Evolutionary conservation across 2,113 vertebrate genomes (phyloP).

Genomic region (Sander lucioperca): DNA sequence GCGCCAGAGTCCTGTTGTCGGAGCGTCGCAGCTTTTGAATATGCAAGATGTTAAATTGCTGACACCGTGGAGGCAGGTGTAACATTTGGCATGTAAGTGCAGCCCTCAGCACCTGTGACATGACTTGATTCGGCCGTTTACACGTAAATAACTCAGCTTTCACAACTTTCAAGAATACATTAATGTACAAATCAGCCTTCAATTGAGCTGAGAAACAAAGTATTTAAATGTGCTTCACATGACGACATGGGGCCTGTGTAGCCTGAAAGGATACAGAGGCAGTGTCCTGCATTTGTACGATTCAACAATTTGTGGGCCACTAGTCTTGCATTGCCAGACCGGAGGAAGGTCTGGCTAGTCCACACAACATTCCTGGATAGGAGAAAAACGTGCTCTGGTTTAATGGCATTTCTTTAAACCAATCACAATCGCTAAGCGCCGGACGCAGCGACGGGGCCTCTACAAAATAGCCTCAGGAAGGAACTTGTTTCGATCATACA

Average conservation of each 20-base stretch:
- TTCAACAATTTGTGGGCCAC: conserved; percentile 6
- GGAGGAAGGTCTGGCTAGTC: no score
- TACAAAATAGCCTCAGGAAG: no score
- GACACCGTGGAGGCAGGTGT: conserved; percentile 26
- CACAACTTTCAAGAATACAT: not conserved
- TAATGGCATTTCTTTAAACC: no score
- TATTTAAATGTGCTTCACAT: not conserved
- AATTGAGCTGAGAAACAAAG: not conserved
- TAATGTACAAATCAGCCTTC: not conserved
- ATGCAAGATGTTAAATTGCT: conserved; percentile 10
- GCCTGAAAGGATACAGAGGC: not conserved
- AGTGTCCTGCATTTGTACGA: not conserved
- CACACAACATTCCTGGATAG: no score
- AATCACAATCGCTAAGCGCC: no score
- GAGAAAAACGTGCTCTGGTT: no score
- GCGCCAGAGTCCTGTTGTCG: conserved; percentile 28
- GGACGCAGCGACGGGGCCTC: no score
- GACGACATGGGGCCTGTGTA: no score
- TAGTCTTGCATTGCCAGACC: no score
- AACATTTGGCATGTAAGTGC: not conserved
- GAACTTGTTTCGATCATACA: no score
- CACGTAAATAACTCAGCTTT: not conserved
- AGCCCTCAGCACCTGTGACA: conserved; percentile 9
- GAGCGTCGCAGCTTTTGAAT: conserved; percentile 32
- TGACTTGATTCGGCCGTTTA: not conserved